phyloP scores from a whole-genome alignment of 2,797 vertebrate species.

The Carduelis carduelis region DNA sequence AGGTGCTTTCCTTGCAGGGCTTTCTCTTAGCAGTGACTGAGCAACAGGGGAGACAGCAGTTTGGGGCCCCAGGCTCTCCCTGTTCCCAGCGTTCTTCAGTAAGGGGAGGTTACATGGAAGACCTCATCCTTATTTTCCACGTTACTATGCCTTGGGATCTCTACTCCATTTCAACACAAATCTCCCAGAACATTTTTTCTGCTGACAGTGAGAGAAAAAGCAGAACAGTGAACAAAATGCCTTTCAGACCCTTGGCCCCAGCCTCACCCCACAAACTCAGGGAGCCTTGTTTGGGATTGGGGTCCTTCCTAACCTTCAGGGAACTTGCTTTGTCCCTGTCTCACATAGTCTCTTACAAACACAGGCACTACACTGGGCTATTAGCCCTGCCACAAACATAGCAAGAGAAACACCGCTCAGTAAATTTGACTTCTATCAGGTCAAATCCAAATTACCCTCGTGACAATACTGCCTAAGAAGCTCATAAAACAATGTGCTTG shows the following conservation, averaged over 20 bases:
- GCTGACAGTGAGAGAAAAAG: conserved; percentile 22
- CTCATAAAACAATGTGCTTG: background rate
- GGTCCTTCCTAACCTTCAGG: background rate
- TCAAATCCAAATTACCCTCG: background rate
- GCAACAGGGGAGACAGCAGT: background rate
- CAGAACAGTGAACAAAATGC: background rate
- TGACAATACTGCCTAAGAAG: background rate
- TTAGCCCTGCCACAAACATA: background rate
- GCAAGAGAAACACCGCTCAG: background rate
- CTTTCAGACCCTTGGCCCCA: background rate
- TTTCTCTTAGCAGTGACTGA: background rate
- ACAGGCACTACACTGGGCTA: background rate
- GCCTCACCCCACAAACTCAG: background rate
- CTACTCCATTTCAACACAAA: conserved; percentile 7
- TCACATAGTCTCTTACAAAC: background rate
- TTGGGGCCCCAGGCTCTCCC: background rate
- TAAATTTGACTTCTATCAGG: background rate
- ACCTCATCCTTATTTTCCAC: background rate
- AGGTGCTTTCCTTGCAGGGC: background rate
- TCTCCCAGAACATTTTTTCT: conserved; percentile 17
- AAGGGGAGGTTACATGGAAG: background rate
- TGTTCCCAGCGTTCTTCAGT: background rate
- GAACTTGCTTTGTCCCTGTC: background rate
- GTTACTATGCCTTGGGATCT: background rate
- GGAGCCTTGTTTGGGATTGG: background rate